A percentile compares a stretch with the other conserved stretches of the same genome.
Evolutionary conservation across 1,140 invertebrate genomes (phyloP).

Genomic region (Drosophila erecta): DNA sequence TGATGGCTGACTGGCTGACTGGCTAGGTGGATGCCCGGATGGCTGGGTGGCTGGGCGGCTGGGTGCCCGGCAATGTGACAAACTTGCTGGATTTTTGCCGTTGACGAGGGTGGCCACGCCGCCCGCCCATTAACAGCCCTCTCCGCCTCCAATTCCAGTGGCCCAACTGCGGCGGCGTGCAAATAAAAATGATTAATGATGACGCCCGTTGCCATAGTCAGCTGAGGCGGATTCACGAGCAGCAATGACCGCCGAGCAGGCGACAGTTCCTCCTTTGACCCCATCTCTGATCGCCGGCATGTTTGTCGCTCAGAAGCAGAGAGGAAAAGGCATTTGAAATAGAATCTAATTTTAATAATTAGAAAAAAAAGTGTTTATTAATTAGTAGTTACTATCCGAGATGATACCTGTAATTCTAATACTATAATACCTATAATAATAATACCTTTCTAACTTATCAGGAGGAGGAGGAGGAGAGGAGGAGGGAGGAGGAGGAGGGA

Average conservation of each 20-base stretch:
- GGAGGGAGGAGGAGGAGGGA: too few relatives aligned
- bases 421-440: too few relatives aligned
- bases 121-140: conserved; percentile 35
- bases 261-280: conserved; percentile 58
- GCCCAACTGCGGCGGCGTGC: conserved; percentile 77
- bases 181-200: conserved; percentile 85
- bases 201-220: conserved; percentile 78
- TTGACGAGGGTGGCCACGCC: conserved; percentile 68
- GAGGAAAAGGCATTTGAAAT: too few relatives aligned
- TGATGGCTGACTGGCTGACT: conserved; percentile 42
- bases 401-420: too few relatives aligned
- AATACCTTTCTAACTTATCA: too few relatives aligned
- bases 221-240: conserved; percentile 44
- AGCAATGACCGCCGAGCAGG: conserved; percentile 72
- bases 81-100: conserved; percentile 73
- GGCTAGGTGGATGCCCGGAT: conserved; percentile 34
- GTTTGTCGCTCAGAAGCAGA: conserved; percentile 13
- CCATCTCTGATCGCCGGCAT: conserved; percentile 26
- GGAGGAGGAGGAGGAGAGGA: too few relatives aligned
- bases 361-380: too few relatives aligned
- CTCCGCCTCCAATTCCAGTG: conserved; percentile 50
- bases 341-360: too few relatives aligned
- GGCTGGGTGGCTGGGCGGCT: conserved; percentile 40
- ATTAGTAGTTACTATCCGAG: too few relatives aligned
- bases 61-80: conserved; percentile 65